phyloP scores from a whole-genome alignment of 2,888 invertebrate species.

The Coremacera marginata region DNA sequence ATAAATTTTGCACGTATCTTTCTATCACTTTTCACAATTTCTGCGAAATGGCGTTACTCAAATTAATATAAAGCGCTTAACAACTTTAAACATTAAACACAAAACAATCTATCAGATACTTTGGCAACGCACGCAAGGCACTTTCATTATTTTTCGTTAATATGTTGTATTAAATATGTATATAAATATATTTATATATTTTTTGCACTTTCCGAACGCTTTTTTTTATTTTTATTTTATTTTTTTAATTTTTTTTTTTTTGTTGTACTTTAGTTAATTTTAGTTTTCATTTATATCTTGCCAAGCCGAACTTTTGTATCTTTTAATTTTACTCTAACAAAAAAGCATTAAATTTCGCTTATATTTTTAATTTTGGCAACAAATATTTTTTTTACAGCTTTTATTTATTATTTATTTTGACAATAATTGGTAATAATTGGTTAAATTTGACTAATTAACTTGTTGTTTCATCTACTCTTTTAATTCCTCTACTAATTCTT shows the following conservation, averaged over 20 bases:
- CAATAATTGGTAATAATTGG: conserved; percentile 1
- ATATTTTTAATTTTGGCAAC: not conserved
- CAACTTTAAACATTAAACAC: not conserved
- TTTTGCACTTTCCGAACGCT: conserved; percentile 3
- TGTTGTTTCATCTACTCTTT: not conserved
- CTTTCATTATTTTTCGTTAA: conserved; percentile 21
- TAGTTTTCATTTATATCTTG: not conserved
- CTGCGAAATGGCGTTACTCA: not conserved
- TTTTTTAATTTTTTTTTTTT: too few species aligned
- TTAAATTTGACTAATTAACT: not conserved
- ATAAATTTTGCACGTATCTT: not conserved
- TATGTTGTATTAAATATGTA: not conserved
- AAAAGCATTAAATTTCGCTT: not conserved
- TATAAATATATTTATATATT: conserved; percentile 5
- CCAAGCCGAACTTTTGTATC: not conserved
- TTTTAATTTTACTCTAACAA: not conserved
- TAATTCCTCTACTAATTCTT: conserved; percentile 9
- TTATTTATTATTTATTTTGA: not conserved
- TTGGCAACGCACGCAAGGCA: conserved; percentile 21
- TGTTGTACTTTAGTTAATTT: not conserved
- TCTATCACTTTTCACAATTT: not conserved
- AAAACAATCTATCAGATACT: conserved; percentile 19
- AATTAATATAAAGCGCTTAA: not conserved
- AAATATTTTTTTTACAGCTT: not conserved
- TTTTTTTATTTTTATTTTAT: too few species aligned